phyloP scores from a whole-genome alignment of 2,113 vertebrate genomes.

The Lophochroa leadbeateri region DNA sequence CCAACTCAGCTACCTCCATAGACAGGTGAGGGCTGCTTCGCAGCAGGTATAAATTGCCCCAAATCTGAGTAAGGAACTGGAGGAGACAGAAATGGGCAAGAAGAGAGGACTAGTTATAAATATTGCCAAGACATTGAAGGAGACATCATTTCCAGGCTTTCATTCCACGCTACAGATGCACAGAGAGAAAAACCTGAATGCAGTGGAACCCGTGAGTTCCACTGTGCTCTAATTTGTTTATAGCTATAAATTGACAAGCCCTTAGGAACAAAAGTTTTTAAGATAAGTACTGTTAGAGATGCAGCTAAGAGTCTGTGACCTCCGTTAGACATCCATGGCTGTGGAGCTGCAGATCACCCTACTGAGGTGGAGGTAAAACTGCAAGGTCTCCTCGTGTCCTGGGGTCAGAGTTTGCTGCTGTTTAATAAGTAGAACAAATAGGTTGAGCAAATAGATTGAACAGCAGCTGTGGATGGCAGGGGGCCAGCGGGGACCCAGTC shows the following conservation, averaged over 20 bases:
- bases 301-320: background rate
- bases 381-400: background rate
- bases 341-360: background rate
- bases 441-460: background rate
- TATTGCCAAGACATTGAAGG: background rate
- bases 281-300: background rate
- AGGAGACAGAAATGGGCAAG: background rate
- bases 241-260: background rate
- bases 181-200: background rate
- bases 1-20: background rate
- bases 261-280: background rate
- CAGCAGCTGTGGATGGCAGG: background rate
- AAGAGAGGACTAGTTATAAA: background rate
- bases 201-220: background rate
- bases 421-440: background rate
- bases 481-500: background rate
- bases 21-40: background rate
- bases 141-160: background rate
- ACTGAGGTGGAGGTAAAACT: background rate
- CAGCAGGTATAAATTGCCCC: background rate
- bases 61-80: background rate
- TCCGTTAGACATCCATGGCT: fast-evolving
- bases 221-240: background rate
- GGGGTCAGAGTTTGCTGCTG: background rate
- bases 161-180: background rate